Evolutionary conservation across 2,888 invertebrate species (phyloP).

Genomic region (Acanthosepion pharaonis): DNA sequence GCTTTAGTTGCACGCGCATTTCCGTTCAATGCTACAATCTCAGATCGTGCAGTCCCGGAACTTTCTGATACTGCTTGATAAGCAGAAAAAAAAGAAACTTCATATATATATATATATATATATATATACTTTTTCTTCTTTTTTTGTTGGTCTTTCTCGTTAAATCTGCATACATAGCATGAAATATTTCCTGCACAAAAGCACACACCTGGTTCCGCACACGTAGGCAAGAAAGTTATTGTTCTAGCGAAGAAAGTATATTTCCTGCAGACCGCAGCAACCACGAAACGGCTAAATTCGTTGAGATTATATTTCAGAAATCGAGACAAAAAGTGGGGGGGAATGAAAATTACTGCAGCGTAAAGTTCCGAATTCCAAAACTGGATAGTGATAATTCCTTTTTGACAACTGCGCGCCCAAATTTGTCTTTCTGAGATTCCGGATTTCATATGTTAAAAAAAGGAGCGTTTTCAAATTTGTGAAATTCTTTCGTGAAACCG

Average conservation of each 20-base stretch:
- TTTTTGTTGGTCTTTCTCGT: not conserved
- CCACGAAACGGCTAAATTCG: not conserved
- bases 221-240: not conserved
- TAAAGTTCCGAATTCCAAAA: no score
- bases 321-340: not conserved
- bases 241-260: not conserved
- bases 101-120: no score
- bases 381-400: not conserved
- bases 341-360: no score
- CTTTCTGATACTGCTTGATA: no score
- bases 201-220: not conserved
- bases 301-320: not conserved
- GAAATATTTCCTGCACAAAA: not conserved
- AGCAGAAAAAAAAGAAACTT: no score
- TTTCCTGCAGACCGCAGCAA: not conserved
- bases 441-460: not conserved
- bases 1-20: no score
- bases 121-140: no score
- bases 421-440: not conserved
- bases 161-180: not conserved
- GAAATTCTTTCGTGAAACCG: not conserved
- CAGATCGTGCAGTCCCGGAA: no score
- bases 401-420: not conserved
- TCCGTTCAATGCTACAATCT: no score
- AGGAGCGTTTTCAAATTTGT: not conserved